Base-by-base conservation (phyloP, 2,888 invertebrate species). In the Caenorhabditis afra region DNA sequence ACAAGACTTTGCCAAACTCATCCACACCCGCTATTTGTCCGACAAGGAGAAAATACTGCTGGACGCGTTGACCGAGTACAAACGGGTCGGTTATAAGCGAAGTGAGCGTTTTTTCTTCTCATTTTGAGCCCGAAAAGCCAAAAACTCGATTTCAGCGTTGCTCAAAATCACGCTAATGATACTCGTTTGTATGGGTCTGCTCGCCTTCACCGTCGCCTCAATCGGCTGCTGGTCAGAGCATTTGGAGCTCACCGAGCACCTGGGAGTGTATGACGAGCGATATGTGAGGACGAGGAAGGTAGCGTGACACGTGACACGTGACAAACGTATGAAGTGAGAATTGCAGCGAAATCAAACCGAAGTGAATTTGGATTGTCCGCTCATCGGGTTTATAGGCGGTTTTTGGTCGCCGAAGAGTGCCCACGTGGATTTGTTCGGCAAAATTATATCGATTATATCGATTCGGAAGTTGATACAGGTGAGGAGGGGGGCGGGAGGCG, bases 221-320 rank as follows among this genome's bases (percentile, higher is more conserved):
- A 78, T 78, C 12, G 73, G 78, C 3, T 78, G 78, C 52, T 78
- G 78, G 78, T 78, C 78, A 8, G 66, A 78, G 45, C 62, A 78
- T 44, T 50, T 78, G 39, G 71, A 78, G 41, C 45, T 78, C 22
- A 78, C 62, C 0, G 78, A 78, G 49, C 78, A 78, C 57, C 62
- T 78, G 41, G 78, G 73, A 18, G 71, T 73, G 14, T 78, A 78
- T 23, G 78, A 78, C 73, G 67, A 66, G 23, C 23, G 78, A 62
- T 78, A 78, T 39, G 71, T 71, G n/a, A 70, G 64, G 64, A 70
- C 71, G 14, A 37, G 71, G n/a, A 71, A 71, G 50, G 71, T 71
- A 7, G 29, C 29, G n/a, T n/a, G n/a, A n/a, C n/a, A n/a, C n/a
- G n/a, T n/a, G n/a, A n/a, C n/a, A n/a, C n/a, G n/a, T n/a, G n/a